Evolutionary conservation across 1,140 invertebrate species (phyloP).

Genomic region (Lucilia sericata): DNA sequence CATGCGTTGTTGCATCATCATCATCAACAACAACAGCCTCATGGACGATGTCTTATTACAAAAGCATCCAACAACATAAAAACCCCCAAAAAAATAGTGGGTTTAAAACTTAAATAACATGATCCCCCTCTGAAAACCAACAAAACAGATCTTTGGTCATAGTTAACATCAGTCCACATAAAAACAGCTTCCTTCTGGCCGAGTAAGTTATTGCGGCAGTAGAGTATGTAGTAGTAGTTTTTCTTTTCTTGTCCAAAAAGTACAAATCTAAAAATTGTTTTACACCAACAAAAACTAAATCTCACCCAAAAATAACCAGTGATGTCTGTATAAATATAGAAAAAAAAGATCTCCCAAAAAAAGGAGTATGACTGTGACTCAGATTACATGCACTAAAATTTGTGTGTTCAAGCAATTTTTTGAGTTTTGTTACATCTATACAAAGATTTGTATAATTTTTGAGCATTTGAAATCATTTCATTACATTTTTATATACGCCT

Average conservation of each 20-base stretch:
- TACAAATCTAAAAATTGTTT: no score
- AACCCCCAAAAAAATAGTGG: neutral
- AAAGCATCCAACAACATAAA: neutral
- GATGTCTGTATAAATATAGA: no score
- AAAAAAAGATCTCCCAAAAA: neutral
- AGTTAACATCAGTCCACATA: neutral
- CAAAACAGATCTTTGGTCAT: neutral
- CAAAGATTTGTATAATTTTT: neutral
- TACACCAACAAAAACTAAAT: neutral
- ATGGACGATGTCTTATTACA: neutral
- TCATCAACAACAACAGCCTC: neutral
- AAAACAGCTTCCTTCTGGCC: neutral
- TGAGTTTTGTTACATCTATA: neutral
- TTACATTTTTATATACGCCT: constrained; percentile 27
- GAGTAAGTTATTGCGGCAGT: neutral
- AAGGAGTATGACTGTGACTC: constrained; percentile 18
- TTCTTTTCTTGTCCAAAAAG: no score
- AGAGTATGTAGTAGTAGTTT: no score
- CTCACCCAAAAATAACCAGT: no score
- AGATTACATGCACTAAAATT: constrained; percentile 42
- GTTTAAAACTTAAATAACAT: neutral
- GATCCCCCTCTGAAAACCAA: neutral
- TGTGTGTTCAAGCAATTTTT: neutral
- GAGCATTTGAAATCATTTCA: constrained; percentile 34
- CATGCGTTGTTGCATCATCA: constrained; percentile 35